These are phyloP conservation scores for Xenopus petersii DNA, from an alignment of 2,797 vertebrate genomes.

Conservation along the genomic window DNA sequence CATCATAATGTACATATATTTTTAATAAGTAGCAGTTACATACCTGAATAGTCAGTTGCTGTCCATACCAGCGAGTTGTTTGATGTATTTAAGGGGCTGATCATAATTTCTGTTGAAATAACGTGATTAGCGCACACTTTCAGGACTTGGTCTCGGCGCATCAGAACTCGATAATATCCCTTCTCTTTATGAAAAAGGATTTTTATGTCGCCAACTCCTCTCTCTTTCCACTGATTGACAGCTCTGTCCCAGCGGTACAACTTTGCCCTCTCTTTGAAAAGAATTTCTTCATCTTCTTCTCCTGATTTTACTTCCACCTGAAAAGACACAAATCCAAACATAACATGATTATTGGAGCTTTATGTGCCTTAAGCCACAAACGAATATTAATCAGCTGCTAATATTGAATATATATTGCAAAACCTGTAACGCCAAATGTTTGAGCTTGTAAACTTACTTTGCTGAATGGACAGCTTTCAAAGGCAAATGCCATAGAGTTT, in stretches of 20 bases:
- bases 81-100: constrained; percentile 85
- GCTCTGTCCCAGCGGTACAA: constrained; percentile 92
- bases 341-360: no score
- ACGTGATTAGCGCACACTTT: constrained; percentile 95
- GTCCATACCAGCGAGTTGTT: constrained; percentile 89
- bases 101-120: constrained; percentile 81
- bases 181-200: constrained; percentile 89
- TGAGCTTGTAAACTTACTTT: no score
- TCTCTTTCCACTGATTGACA: constrained; percentile 88
- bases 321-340: no score
- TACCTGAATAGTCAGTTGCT: constrained; percentile 91
- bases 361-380: no score
- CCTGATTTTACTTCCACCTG: constrained; percentile 89
- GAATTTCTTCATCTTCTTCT: constrained; percentile 93
- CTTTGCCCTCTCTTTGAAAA: constrained; percentile 92
- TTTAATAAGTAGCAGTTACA: constrained; percentile 32
- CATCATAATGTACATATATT: no score
- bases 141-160: constrained; percentile 93
- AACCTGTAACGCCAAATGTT: no score
- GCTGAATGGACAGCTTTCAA: no score
- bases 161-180: constrained; percentile 84
- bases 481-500: no score
- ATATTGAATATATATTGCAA: no score
- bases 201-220: constrained; percentile 92
- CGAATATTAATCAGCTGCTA: no score